Conservation (phyloP, 1,140 invertebrate genomes). For the Hyles vespertilio region DNA sequence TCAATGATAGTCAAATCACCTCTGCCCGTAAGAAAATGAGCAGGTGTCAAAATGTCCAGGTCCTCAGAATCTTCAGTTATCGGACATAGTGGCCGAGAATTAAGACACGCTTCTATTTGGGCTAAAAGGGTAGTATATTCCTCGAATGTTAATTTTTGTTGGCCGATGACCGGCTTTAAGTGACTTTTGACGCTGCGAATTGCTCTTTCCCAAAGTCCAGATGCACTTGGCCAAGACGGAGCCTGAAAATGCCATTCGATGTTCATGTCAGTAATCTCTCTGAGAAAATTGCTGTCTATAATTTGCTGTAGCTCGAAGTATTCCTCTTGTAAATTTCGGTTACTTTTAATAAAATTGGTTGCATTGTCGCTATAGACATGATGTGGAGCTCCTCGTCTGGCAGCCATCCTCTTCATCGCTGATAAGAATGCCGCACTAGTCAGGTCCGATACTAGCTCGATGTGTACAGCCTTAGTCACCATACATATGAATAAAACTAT, state of each 20-base stretch:
- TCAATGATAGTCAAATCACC: conserved; percentile 1
- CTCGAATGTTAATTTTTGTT: conserved; percentile 8
- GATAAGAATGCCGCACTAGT: conserved; percentile 49
- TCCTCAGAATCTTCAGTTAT: conserved; percentile 5
- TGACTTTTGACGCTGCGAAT: conserved; percentile 3
- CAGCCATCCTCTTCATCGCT: conserved; percentile 45
- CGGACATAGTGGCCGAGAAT: conserved; percentile 5
- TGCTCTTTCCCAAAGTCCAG: conserved; percentile 1
- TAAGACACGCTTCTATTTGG: conserved; percentile 8
- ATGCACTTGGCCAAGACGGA: conserved; percentile 1
- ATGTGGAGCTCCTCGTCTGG: conserved; percentile 6
- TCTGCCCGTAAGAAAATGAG: conserved; percentile 2
- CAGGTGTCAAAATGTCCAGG: conserved; percentile 3
- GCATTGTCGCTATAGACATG: conserved; percentile 10
- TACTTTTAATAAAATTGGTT: conserved; percentile 9
- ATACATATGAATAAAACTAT: conserved; percentile 54
- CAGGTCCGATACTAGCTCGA: conserved; percentile 53
- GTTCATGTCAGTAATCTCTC: conserved; percentile 3
- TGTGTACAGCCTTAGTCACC: conserved; percentile 56
- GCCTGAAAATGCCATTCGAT: conserved; percentile 10
- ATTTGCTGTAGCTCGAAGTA: conserved; percentile 2
- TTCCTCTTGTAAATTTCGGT: conserved; percentile 10
- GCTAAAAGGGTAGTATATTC: conserved; percentile 9
- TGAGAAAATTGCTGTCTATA: conserved; percentile 3
- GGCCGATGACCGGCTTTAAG: conserved; percentile 1